Percentiles rank a stretch among this genome's conserved stretches.
These are phyloP conservation scores for Mobula hypostoma DNA, from an alignment of 2,113 vertebrate species.

Conservation along the genomic window DNA sequence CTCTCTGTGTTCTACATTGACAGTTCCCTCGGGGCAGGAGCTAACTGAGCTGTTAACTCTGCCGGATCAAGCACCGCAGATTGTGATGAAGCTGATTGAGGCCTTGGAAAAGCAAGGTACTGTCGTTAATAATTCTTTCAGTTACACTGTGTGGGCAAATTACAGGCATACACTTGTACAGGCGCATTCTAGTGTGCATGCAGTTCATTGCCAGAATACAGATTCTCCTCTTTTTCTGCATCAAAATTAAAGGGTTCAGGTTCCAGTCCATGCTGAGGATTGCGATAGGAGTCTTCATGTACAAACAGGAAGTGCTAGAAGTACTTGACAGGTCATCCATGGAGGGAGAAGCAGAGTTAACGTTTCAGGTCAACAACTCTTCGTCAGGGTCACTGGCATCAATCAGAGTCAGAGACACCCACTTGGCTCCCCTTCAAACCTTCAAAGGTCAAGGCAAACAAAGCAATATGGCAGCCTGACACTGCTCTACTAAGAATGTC, in stretches of 20 bases:
- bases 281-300: background rate
- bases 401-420: background rate
- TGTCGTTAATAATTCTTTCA: conserved; percentile 2
- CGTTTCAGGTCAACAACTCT: too few species aligned
- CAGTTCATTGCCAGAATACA: too few species aligned
- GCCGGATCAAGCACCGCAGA: conserved; percentile 52
- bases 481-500: background rate
- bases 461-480: background rate
- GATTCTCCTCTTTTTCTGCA: too few species aligned
- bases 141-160: background rate
- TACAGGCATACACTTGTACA: background rate
- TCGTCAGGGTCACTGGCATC: too few species aligned
- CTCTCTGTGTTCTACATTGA: conserved; percentile 42
- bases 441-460: background rate
- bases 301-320: too few species aligned
- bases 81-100: conserved; percentile 58
- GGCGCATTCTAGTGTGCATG: background rate
- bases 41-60: conserved; percentile 45
- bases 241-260: background rate
- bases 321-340: too few species aligned
- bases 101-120: conserved; percentile 62
- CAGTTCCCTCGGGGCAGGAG: conserved; percentile 52
- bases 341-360: too few species aligned
- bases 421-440: background rate
- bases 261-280: background rate